Evolutionary conservation across 2,797 vertebrate species (phyloP), one percentile per base, ranked within the genome.

Genomic region (Peromyscus attwateri): DNA sequence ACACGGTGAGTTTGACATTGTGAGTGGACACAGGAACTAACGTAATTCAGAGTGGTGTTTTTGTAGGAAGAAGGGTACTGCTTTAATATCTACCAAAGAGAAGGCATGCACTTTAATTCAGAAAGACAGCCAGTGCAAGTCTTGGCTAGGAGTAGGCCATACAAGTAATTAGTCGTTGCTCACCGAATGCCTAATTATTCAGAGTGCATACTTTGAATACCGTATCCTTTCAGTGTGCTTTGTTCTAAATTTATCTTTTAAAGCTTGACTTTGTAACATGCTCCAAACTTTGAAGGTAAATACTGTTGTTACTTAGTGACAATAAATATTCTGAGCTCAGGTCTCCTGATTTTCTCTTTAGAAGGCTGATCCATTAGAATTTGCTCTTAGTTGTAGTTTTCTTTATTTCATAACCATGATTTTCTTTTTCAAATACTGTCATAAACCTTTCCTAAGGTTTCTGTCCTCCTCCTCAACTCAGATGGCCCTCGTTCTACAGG

Each of bases 401-500:
- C 71, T 66, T 62, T 84, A 34, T 92, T 94, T 87, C 21, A 62
- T 66, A 13, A 29, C 68, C 17, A 2, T 84, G 60, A 2, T 89
- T 96, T 97, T 95, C 77, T 93, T 93, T 91, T 91, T 80, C 46
- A 70, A 85, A 82, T 75, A 34, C 64, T 75, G 25, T 73, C 71
- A 40, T 93, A 57, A 94, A 93, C 37, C 34, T 68, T 80, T 57
- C n/a, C 96, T 97, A 96, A 95, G 89, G 75, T 77, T 57, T 92
- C 52, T 97, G 49, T 96, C 89, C 83, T 87, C 76, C 80, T 83
- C 40, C 85, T 96, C 75, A 76, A 92, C 95, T 95, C 94, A 99
- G 99, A 99, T 85, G 99, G 98, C 40, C 99, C 99, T 98, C 99
- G 99, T 96, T 99, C 99, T 68, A 98, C 99, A 98, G 99, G 99